Percentiles rank a stretch among this genome's conserved stretches.
Evolutionary conservation across 2,797 vertebrate species (phyloP).

Genomic region (Tiaroga cobitis): DNA sequence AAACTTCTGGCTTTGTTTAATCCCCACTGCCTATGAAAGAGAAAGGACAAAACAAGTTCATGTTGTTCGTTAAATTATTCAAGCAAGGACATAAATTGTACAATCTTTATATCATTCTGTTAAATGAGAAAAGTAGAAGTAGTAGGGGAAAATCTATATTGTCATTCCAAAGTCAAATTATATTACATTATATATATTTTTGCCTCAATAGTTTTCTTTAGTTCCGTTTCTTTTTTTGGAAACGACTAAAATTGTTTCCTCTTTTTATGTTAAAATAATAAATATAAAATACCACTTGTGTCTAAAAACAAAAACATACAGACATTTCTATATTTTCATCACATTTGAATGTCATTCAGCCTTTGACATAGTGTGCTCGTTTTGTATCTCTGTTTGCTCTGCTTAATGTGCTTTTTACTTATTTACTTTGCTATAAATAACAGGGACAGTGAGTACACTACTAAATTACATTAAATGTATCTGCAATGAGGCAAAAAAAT

Average conservation of each 20-base stretch:
- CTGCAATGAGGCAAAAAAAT: background rate
- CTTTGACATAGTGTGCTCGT: background rate
- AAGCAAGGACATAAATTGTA: background rate
- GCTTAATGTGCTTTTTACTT: background rate
- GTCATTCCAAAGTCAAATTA: background rate
- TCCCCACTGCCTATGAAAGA: conserved; percentile 2
- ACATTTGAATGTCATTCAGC: background rate
- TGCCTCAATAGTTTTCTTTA: background rate
- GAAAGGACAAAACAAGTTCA: conserved; percentile 23
- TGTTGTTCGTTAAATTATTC: background rate
- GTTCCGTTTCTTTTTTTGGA: background rate
- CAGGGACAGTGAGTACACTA: background rate
- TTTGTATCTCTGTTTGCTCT: background rate
- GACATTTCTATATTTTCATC: background rate
- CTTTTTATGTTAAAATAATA: background rate
- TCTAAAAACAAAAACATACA: background rate
- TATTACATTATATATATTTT: background rate
- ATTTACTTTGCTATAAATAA: conserved; percentile 2
- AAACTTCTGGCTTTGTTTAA: conserved; percentile 30
- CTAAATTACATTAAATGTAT: background rate
- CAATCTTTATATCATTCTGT: background rate
- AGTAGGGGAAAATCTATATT: background rate
- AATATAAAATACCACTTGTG: background rate
- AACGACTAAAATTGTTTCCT: background rate
- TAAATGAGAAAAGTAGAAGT: background rate